These are phyloP conservation scores for Botrylloides violaceus DNA, from an alignment of 23 tunicate species.

Conservation along the genomic window DNA sequence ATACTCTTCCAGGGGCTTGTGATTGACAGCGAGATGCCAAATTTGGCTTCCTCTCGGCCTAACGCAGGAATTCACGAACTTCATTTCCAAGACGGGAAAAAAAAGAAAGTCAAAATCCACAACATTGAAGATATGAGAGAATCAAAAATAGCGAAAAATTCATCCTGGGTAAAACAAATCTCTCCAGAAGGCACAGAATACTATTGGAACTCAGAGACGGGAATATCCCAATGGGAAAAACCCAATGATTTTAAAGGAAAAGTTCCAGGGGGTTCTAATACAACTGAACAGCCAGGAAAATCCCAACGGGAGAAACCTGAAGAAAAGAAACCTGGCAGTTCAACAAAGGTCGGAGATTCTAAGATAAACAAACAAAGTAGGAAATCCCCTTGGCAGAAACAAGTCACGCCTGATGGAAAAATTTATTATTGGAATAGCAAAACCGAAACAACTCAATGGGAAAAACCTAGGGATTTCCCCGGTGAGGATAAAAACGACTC, in stretches of 20 bases:
- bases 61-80: not conserved
- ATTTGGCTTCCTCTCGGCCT: not conserved
- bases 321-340: not conserved
- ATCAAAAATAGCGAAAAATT: not conserved
- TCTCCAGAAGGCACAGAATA: slow-evolving; percentile 14
- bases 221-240: slow-evolving; percentile 19
- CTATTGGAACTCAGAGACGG: slow-evolving; percentile 20
- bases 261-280: no score
- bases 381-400: not conserved
- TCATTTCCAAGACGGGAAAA: not conserved
- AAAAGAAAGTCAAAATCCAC: not conserved
- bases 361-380: not conserved
- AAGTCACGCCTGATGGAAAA: slow-evolving; percentile 12
- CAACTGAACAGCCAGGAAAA: no score
- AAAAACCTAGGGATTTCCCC: not conserved
- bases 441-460: not conserved
- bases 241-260: slow-evolving; percentile 2
- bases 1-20: no score
- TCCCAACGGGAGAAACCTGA: not conserved
- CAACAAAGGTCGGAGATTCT: not conserved
- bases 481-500: not conserved
- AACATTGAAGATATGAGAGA: not conserved
- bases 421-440: slow-evolving; percentile 9
- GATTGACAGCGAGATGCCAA: not conserved
- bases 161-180: slow-evolving; percentile 2